These are phyloP conservation scores for Phylloscopus trochiloides DNA, from an alignment of 2,113 vertebrate species.

Conservation along the genomic window DNA sequence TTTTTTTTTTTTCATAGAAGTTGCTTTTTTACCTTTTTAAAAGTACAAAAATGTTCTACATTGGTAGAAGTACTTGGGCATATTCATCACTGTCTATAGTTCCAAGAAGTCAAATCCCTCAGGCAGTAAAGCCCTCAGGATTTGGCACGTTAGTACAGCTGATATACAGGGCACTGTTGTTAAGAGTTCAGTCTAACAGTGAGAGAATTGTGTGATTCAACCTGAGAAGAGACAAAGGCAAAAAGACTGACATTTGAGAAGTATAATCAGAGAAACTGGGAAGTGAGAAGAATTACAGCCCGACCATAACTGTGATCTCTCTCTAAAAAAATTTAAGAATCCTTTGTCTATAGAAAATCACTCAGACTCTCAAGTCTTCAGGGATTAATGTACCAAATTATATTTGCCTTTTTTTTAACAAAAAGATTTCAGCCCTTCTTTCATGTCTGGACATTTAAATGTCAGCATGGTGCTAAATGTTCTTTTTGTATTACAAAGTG, in stretches of 20 bases:
- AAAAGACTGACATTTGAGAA: neutral
- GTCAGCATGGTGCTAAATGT: neutral
- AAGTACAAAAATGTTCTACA: neutral
- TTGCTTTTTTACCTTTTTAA: neutral
- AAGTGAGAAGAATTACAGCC: neutral
- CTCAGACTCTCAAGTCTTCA: neutral
- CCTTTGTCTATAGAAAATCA: neutral
- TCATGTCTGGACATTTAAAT: neutral
- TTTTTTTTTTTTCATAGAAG: neutral
- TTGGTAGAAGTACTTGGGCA: neutral
- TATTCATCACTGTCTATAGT: neutral
- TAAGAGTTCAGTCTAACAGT: neutral
- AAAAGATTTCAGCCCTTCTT: neutral
- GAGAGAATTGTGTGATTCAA: neutral
- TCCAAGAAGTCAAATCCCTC: neutral
- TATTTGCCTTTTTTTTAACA: neutral
- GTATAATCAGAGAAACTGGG: neutral
- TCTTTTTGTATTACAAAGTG: neutral
- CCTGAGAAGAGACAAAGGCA: neutral
- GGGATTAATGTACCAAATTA: neutral
- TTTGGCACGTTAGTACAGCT: neutral
- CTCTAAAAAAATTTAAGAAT: neutral
- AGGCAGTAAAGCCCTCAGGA: neutral
- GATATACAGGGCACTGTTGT: neutral
- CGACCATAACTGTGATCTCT: neutral